These are phyloP conservation scores for Salarias fasciatus DNA, from an alignment of 2,797 vertebrate genomes.

Conservation along the genomic window DNA sequence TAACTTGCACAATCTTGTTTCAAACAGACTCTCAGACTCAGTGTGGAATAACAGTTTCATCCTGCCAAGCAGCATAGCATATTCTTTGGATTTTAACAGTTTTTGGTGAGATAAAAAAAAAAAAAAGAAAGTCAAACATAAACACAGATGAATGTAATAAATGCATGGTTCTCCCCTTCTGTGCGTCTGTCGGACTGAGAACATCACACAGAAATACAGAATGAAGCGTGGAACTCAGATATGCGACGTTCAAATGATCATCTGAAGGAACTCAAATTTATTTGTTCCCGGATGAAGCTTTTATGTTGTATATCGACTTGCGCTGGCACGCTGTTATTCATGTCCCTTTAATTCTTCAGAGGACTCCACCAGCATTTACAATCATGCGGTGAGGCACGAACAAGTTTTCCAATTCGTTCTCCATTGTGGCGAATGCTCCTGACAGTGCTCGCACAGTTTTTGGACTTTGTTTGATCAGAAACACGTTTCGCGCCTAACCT, in stretches of 20 bases:
- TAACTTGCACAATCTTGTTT: too few species aligned
- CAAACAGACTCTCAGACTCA: too few species aligned
- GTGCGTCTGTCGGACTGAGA: constrained; percentile 9
- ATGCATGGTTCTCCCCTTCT: background rate
- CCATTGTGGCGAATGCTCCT: constrained; percentile 24
- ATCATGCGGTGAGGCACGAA: background rate
- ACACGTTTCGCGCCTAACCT: constrained; percentile 31
- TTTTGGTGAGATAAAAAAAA: too few species aligned
- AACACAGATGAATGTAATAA: background rate
- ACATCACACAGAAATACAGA: background rate
- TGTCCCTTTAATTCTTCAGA: constrained; percentile 8
- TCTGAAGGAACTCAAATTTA: constrained; percentile 7
- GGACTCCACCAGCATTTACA: background rate
- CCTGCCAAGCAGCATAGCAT: background rate
- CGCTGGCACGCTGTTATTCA: constrained; percentile 9
- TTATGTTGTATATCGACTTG: constrained; percentile 10
- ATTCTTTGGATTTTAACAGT: constrained; percentile 1
- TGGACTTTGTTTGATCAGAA: constrained; percentile 29
- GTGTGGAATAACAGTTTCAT: too few species aligned
- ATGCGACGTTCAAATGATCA: too few species aligned
- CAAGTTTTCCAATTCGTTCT: constrained; percentile 23
- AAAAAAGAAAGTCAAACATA: background rate
- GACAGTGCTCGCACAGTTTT: constrained; percentile 14
- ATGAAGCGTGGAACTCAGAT: too few species aligned
- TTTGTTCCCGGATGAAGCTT: constrained; percentile 20